These are phyloP conservation scores for Drosophila novamexicana DNA, from an alignment of 1,140 invertebrate genomes.

Conservation along the genomic window DNA sequence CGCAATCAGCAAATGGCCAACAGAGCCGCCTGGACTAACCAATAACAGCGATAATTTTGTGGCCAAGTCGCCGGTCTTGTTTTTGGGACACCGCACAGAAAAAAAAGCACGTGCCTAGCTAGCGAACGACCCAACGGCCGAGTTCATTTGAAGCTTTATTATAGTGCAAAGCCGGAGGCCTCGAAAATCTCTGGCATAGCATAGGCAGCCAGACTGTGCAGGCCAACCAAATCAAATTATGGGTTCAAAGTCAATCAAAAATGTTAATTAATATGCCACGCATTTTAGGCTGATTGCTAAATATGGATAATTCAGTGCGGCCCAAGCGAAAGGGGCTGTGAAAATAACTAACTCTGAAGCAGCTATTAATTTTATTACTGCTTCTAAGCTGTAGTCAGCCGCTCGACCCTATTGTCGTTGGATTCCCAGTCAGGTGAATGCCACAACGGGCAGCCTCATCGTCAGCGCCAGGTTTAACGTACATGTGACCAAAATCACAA, in stretches of 20 bases:
- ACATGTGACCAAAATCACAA: slow-evolving; percentile 35
- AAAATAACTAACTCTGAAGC: neutral
- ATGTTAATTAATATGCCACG: slow-evolving; percentile 25
- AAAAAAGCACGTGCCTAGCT: slow-evolving; percentile 42
- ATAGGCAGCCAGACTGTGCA: neutral
- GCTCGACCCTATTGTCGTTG: no score
- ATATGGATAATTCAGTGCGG: slow-evolving; percentile 4
- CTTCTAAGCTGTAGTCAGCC: no score
- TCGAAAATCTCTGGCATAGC: slow-evolving; percentile 4
- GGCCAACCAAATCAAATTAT: slow-evolving; percentile 8
- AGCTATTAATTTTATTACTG: no score
- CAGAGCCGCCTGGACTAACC: slow-evolving; percentile 18
- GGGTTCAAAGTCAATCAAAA: slow-evolving; percentile 18
- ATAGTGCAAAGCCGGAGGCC: slow-evolving; percentile 15
- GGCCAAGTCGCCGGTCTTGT: slow-evolving; percentile 3
- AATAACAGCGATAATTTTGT: slow-evolving; percentile 36
- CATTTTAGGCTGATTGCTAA: slow-evolving; percentile 14
- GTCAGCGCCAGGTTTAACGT: slow-evolving; percentile 1
- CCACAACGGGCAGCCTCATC: slow-evolving; percentile 17
- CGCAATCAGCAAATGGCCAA: slow-evolving; percentile 55
- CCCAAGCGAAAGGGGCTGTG: no score
- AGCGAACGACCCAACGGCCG: slow-evolving; percentile 16
- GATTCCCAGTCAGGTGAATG: slow-evolving; percentile 3
- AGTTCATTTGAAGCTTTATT: slow-evolving; percentile 36
- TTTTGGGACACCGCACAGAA: slow-evolving; percentile 6